Conservation (phyloP, 2,888 invertebrate genomes). For the Drosophila suboccidentalis region DNA sequence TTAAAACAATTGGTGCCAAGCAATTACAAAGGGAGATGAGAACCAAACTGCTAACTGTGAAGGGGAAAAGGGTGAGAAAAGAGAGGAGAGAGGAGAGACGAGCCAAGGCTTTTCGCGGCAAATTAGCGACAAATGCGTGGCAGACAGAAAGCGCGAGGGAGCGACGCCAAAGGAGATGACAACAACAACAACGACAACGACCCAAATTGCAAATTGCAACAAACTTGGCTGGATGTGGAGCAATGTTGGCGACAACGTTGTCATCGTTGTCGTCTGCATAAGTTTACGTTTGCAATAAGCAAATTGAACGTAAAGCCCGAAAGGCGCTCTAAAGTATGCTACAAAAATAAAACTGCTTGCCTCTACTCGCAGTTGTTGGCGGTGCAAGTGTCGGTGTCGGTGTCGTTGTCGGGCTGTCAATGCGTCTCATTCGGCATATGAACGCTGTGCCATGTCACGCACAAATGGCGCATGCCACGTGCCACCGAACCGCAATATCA, state of each 20-base stretch:
- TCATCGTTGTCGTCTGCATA: constrained; percentile 69
- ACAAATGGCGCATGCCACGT: constrained; percentile 54
- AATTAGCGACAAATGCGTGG: constrained; percentile 74
- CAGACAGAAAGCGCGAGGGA: constrained; percentile 29
- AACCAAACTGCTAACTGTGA: constrained; percentile 5
- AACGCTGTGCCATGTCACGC: constrained; percentile 42
- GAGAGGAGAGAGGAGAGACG: background rate
- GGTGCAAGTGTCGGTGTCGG: constrained; percentile 17
- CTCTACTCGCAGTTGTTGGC: background rate
- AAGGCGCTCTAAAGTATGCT: constrained; percentile 56
- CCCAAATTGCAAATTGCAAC: constrained; percentile 78
- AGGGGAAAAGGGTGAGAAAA: background rate
- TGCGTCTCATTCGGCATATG: constrained; percentile 68
- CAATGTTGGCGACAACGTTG: constrained; percentile 60
- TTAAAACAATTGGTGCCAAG: constrained; percentile 81
- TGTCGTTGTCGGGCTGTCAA: constrained; percentile 41
- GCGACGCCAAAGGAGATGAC: background rate
- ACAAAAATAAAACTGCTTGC: constrained; percentile 36
- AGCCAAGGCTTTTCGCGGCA: constrained; percentile 53
- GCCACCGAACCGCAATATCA: constrained; percentile 71
- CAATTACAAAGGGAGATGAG: constrained; percentile 66
- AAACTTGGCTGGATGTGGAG: constrained; percentile 60
- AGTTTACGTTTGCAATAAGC: constrained; percentile 74
- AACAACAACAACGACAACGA: constrained; percentile 42
- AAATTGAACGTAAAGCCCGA: constrained; percentile 66